A percentile compares a stretch with the other conserved stretches of the same genome.
Evolutionary conservation across 1,140 invertebrate species (phyloP).

Genomic region (Neodiprion virginianus): DNA sequence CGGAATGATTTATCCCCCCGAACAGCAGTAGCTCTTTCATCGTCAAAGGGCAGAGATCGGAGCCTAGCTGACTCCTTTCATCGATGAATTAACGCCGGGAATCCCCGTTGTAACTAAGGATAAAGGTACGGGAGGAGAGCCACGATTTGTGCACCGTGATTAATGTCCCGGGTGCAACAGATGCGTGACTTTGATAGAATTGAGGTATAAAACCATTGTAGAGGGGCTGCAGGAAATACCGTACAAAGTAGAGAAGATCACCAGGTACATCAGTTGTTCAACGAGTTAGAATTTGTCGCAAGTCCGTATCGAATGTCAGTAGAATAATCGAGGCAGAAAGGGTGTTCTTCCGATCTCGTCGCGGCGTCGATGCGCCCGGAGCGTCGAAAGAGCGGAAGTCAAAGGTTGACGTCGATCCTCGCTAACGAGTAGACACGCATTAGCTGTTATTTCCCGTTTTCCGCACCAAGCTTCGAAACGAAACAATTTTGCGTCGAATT

Average conservation of each 20-base stretch:
- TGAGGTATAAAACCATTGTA: slow-evolving; percentile 10
- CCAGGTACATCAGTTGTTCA: no score
- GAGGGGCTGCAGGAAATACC: slow-evolving; percentile 1
- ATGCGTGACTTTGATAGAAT: slow-evolving; percentile 38
- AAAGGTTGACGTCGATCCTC: neutral
- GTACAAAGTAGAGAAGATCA: neutral
- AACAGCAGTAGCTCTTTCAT: neutral
- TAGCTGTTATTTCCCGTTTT: neutral
- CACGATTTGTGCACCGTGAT: slow-evolving; percentile 42
- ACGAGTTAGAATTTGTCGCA: no score
- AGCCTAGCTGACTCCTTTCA: neutral
- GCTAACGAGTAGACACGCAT: neutral
- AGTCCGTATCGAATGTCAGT: no score
- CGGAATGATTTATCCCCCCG: neutral
- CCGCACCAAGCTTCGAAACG: no score
- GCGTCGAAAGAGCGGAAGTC: neutral
- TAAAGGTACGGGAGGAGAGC: neutral
- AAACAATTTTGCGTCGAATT: slow-evolving; percentile 6
- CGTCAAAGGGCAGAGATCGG: neutral
- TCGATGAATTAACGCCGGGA: neutral
- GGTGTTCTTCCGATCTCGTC: neutral
- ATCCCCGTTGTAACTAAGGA: neutral
- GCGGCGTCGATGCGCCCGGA: neutral
- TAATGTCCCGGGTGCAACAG: slow-evolving; percentile 46
- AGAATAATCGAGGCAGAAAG: no score